Evolutionary conservation across 2,113 vertebrate species (phyloP).

Genomic region (Empidonax traillii): DNA sequence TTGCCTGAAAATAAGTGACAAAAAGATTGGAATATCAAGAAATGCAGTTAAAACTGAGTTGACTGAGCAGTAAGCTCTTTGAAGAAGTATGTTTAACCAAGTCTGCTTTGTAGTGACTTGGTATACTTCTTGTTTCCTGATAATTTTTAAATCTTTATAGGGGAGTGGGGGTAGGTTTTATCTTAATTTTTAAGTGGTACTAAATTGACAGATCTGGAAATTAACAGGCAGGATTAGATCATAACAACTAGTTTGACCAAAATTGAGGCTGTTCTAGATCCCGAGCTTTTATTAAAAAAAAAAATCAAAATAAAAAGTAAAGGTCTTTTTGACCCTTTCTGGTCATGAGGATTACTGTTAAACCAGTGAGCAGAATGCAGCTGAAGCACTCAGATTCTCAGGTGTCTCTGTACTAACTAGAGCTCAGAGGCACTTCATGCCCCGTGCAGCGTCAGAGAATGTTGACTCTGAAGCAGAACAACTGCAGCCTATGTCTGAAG

Average conservation of each 20-base stretch:
- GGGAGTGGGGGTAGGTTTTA: neutral
- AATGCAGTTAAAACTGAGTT: neutral
- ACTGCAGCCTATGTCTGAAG: neutral
- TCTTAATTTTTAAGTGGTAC: neutral
- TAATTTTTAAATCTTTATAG: neutral
- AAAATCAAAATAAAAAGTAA: neutral
- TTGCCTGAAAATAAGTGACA: neutral
- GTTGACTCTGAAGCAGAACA: neutral
- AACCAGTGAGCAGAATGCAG: neutral
- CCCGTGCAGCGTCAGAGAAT: too few relatives aligned
- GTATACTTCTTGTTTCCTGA: neutral
- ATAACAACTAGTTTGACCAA: neutral
- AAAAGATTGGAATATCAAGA: neutral
- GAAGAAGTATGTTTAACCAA: neutral
- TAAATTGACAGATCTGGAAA: neutral
- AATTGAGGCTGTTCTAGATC: neutral
- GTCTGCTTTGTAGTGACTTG: neutral
- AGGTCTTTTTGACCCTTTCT: neutral
- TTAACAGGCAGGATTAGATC: neutral
- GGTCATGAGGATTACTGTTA: neutral
- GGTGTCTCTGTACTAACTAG: neutral
- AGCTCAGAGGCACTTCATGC: rapidly evolving
- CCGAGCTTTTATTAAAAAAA: neutral
- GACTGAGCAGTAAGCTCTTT: neutral
- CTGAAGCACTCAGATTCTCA: neutral